Evolutionary conservation across 2,113 vertebrate genomes (phyloP), one percentile per base, ranked within the genome.

Genomic region (Morone chrysops): DNA sequence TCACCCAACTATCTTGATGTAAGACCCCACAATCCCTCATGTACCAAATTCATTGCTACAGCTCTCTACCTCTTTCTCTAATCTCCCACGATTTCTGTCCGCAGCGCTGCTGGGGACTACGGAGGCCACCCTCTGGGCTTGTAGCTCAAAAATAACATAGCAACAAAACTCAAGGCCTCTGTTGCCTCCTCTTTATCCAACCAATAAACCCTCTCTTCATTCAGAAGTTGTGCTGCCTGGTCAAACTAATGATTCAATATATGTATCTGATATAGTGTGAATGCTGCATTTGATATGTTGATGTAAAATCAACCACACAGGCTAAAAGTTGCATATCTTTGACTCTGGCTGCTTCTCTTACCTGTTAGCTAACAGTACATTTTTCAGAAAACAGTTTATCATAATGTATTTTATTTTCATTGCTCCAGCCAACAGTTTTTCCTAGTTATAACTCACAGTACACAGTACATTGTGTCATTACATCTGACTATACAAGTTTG

Each of bases 21-120:
- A 82, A 83, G 72, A 68, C 68, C 67, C 82, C 57, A 83, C 84
- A 75, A 81, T 85, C 81, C 83, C 65, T 75, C 51, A 11, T 70
- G 78, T 78, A 75, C 81, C 25, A 86, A 63, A 84, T 87, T 75
- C 65, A 81, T 73, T 72, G 78, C 77, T 62, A 63, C 78, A 77
- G 72, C 72, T 59, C 76, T 81, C 53, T 54, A 79, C 43, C 62
- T 63, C 60, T 63, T 70, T 70, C 43, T 41, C 40, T 76, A 81
- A 82, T 80, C 76, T 82, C 56, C 20, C 9, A 31, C 9, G 10
- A 22, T 70, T 65, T 72, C 78, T 74, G 72, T 77, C 57, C 66
- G 41, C 66, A 12, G 60, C 59, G 50, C 45, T 60, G 63, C 63
- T 8, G 61, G 72, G 62, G 80, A 65, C 80, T 68, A 36, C 22